A percentile compares a stretch with the other conserved stretches of the same genome.
Conservation (phyloP, 2,888 invertebrate species). For the Ceratothoa steindachneri region DNA sequence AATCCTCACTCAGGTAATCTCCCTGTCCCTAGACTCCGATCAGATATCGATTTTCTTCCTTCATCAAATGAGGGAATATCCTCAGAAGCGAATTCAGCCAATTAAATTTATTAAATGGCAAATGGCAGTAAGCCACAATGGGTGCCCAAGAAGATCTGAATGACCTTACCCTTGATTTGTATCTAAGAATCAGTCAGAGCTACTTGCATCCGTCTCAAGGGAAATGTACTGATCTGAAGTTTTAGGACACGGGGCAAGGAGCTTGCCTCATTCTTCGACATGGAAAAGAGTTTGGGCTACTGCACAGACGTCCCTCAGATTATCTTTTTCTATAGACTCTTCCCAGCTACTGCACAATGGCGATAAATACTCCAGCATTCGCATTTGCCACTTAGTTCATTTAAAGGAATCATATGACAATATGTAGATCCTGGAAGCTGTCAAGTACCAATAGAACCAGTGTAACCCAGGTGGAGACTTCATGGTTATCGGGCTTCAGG, state of each 20-base stretch:
- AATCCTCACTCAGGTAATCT: no score
- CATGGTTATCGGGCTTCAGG: background rate
- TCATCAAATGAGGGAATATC: background rate
- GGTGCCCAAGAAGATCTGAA: background rate
- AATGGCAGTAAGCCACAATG: background rate
- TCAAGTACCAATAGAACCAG: background rate
- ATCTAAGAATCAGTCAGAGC: background rate
- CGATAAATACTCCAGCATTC: background rate
- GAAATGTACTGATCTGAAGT: background rate
- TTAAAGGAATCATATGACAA: background rate
- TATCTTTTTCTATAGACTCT: background rate
- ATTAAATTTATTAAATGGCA: background rate
- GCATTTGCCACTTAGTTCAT: background rate
- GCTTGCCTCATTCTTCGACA: no score
- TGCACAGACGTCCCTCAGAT: background rate
- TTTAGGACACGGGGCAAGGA: background rate
- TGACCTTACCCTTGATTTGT: background rate
- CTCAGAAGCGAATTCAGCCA: background rate
- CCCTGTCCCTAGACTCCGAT: background rate
- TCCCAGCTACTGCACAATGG: background rate
- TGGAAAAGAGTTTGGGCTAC: background rate
- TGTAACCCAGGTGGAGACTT: background rate
- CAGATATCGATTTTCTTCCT: background rate
- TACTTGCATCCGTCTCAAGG: background rate
- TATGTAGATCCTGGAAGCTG: background rate